phyloP scores from a whole-genome alignment of 2,113 vertebrate species.

The Callithrix jacchus region DNA sequence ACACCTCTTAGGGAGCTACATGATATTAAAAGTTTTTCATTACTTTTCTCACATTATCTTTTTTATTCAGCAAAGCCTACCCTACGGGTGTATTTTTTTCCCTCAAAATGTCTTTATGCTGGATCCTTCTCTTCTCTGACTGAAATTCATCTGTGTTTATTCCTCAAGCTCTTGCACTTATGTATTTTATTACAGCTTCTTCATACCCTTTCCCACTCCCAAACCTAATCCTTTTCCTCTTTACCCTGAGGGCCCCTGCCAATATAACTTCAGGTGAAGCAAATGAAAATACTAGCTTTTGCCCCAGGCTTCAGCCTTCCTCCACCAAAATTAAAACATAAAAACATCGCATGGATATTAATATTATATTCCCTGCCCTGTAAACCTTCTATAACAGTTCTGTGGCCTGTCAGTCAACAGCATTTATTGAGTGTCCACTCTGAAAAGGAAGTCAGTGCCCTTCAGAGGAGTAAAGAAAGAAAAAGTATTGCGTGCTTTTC shows the following conservation, averaged over 20 bases:
- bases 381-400: conserved; percentile 61
- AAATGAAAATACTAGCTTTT: conserved; percentile 77
- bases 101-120: conserved; percentile 70
- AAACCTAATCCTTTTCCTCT: conserved; percentile 75
- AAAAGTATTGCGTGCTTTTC: neutral
- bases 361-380: conserved; percentile 76
- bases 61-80: conserved; percentile 66
- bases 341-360: conserved; percentile 78
- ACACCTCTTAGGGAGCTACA: conserved; percentile 63
- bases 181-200: conserved; percentile 78
- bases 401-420: conserved; percentile 72
- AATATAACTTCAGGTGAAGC: conserved; percentile 80
- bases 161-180: conserved; percentile 72
- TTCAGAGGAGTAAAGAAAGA: conserved; percentile 42
- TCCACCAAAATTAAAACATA: conserved; percentile 78
- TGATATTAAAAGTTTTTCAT: conserved; percentile 80
- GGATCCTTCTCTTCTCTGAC: conserved; percentile 66
- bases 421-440: conserved; percentile 68
- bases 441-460: conserved; percentile 42
- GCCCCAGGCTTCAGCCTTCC: conserved; percentile 64
- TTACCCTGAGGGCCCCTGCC: conserved; percentile 73
- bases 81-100: conserved; percentile 65
- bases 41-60: conserved; percentile 63
- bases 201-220: conserved; percentile 73
- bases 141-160: conserved; percentile 78